phyloP scores from a whole-genome alignment of 2,797 vertebrate species.

The Lycodopsis pacificus region DNA sequence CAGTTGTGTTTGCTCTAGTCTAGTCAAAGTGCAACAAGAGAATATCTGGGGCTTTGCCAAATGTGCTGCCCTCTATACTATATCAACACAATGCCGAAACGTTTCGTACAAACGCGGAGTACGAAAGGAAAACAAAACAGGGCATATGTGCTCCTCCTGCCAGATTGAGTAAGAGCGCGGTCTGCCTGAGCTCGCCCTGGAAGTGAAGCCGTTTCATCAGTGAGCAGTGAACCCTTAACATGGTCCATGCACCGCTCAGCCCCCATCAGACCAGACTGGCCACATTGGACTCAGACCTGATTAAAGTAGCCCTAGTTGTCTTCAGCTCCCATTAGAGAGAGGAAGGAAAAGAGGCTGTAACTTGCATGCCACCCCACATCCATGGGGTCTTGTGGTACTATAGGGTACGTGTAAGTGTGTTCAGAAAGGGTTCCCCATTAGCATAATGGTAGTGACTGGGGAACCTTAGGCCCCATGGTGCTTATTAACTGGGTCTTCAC shows the following conservation, averaged over 20 bases:
- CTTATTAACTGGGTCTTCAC: constrained; percentile 63
- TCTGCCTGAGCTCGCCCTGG: constrained; percentile 73
- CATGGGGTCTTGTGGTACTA: constrained; percentile 69
- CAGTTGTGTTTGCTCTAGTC: constrained; percentile 40
- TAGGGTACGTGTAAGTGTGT: constrained; percentile 69
- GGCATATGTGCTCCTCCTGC: constrained; percentile 78
- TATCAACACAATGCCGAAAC: constrained; percentile 73
- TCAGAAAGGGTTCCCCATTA: constrained; percentile 62
- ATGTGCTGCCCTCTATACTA: constrained; percentile 60
- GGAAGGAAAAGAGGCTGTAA: constrained; percentile 62
- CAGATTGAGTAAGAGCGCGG: constrained; percentile 72
- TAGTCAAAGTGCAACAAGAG: constrained; percentile 58
- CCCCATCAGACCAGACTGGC: constrained; percentile 79
- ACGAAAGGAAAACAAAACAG: constrained; percentile 79
- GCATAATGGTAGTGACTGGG: constrained; percentile 81
- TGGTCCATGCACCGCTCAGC: constrained; percentile 77
- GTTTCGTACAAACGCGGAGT: constrained; percentile 74
- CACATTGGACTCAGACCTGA: constrained; percentile 80
- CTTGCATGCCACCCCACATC: constrained; percentile 72
- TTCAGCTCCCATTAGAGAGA: constrained; percentile 77
- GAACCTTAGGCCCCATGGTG: constrained; percentile 66
- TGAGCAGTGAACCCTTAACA: constrained; percentile 83
- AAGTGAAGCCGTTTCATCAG: constrained; percentile 82
- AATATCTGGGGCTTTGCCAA: constrained; percentile 65
- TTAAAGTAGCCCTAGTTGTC: constrained; percentile 78